Percentiles rank a stretch among this genome's conserved stretches.
Conservation (phyloP, 2,888 invertebrate species). For the Euphydryas editha region DNA sequence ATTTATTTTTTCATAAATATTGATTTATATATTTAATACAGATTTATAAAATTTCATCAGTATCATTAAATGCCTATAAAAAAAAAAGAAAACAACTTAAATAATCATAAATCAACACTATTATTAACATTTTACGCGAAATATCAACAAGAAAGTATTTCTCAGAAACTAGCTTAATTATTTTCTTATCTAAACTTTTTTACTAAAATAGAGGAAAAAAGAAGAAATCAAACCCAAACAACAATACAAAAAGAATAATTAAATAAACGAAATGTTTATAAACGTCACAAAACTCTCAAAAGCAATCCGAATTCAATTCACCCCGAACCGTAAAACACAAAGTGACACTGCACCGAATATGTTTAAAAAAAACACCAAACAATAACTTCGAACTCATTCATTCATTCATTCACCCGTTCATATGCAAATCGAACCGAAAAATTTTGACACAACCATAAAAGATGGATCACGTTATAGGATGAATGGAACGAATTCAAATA, state of each 20-base stretch:
- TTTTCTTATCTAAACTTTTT: too few relatives aligned
- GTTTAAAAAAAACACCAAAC: conserved; percentile 55
- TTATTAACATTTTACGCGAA: background rate
- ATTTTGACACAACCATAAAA: conserved; percentile 77
- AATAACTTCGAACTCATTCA: conserved; percentile 48
- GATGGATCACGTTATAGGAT: conserved; percentile 72
- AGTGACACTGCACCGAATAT: conserved; percentile 49
- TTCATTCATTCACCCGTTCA: conserved; percentile 55
- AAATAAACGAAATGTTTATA: conserved; percentile 10
- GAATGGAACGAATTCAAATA: conserved; percentile 60
- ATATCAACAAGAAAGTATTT: too few relatives aligned
- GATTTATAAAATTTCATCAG: too few relatives aligned
- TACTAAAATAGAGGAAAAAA: background rate
- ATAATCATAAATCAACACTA: too few relatives aligned
- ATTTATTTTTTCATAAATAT: background rate
- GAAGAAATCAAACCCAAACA: background rate
- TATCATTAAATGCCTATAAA: too few relatives aligned
- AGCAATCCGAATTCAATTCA: conserved; percentile 37
- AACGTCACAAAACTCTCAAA: conserved; percentile 30
- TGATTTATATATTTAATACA: too few relatives aligned
- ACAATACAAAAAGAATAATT: background rate
- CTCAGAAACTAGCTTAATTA: too few relatives aligned
- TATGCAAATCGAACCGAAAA: conserved; percentile 72
- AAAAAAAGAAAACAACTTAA: too few relatives aligned
- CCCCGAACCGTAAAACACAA: conserved; percentile 48